phyloP scores from a whole-genome alignment of 2,113 vertebrate species.

The Panthera leo region DNA sequence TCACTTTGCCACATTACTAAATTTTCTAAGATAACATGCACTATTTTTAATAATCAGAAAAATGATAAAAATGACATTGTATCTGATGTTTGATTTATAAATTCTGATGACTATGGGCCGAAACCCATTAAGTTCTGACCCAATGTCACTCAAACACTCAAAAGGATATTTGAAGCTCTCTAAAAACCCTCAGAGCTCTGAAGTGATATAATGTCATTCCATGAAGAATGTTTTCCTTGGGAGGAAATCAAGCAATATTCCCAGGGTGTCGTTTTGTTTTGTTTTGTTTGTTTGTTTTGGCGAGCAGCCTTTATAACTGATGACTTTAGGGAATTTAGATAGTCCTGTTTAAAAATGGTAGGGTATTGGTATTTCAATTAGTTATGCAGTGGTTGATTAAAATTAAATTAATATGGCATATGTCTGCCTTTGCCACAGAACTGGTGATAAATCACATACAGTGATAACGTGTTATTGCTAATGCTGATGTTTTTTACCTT shows the following conservation, averaged over 20 bases:
- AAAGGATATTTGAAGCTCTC: not conserved
- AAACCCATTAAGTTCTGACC: not conserved
- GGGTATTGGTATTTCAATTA: not conserved
- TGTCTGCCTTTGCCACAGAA: not conserved
- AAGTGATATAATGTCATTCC: not conserved
- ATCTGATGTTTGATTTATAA: not conserved
- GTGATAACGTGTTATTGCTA: not conserved
- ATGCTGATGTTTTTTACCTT: not conserved
- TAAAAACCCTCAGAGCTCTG: not conserved
- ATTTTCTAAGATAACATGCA: not conserved
- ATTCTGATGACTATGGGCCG: not conserved
- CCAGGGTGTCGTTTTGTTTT: not conserved
- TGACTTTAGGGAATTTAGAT: not conserved
- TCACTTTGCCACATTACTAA: not conserved
- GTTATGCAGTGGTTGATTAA: not conserved
- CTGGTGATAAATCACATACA: not conserved
- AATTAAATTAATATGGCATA: not conserved
- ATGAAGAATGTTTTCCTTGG: not conserved
- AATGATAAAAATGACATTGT: not conserved
- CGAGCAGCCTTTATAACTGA: not conserved
- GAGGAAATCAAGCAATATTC: not conserved
- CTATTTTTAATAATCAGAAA: not conserved
- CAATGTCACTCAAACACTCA: not conserved
- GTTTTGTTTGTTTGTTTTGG: not conserved
- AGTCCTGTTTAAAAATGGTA: not conserved